A percentile compares a stretch with the other conserved stretches of the same genome.
Evolutionary conservation across 2,113 vertebrate genomes (phyloP).

Genomic region (Spilogale gracilis): DNA sequence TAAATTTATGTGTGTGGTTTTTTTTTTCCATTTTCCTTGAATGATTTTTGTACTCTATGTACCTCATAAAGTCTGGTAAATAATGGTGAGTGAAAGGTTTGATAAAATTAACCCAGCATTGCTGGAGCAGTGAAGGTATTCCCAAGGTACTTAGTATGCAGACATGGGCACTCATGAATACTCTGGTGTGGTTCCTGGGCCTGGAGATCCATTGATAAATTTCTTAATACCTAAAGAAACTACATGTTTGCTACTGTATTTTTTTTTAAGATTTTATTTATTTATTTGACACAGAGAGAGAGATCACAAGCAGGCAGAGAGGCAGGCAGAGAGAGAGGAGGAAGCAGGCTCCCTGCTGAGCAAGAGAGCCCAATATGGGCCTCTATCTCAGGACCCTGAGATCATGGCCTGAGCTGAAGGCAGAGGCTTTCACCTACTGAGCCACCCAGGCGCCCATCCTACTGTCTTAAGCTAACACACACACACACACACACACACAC

Average conservation of each 20-base stretch:
- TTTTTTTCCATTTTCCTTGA: not conserved
- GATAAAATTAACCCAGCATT: not conserved
- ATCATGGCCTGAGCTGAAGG: no score
- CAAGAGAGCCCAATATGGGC: no score
- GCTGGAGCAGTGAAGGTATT: not conserved
- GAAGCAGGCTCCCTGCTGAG: no score
- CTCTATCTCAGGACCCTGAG: no score
- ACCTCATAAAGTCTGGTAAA: not conserved
- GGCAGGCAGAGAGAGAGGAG: no score
- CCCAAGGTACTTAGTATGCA: not conserved
- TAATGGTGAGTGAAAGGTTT: not conserved
- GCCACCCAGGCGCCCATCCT: no score
- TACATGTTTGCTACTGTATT: not conserved
- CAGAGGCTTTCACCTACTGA: no score
- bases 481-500: no score
- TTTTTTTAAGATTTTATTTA: no score
- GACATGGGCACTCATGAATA: fast-evolving
- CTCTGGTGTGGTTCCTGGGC: not conserved
- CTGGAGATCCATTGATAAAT: not conserved
- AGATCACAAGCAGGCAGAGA: no score
- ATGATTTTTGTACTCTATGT: not conserved
- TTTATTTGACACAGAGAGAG: no score
- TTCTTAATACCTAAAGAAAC: not conserved
- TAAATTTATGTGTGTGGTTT: not conserved
- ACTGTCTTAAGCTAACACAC: no score